phyloP scores from a whole-genome alignment of 2,113 vertebrate genomes.

The Ammodytes marinus region DNA sequence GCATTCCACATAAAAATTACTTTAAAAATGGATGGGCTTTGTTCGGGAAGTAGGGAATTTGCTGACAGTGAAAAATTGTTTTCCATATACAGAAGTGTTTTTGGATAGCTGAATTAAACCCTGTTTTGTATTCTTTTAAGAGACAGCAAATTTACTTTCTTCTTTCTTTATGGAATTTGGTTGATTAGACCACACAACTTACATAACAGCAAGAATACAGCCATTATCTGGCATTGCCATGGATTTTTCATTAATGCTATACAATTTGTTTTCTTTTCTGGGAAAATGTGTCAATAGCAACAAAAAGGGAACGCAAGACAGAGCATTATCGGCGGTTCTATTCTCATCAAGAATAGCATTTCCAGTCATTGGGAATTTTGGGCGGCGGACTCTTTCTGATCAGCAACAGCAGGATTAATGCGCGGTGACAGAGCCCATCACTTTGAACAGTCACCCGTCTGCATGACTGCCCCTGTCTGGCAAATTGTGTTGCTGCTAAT shows the following conservation, averaged over 20 bases:
- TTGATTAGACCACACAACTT: conserved; percentile 7
- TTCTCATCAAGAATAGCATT: conserved; percentile 64
- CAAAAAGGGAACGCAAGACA: conserved; percentile 50
- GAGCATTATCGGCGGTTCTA: conserved; percentile 72
- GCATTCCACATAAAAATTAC: conserved; percentile 39
- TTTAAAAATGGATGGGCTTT: conserved; percentile 61
- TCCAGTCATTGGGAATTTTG: conserved; percentile 70
- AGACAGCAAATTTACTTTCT: not conserved
- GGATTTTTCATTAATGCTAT: conserved; percentile 30
- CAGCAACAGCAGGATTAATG: conserved; percentile 84
- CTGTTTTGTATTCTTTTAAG: not conserved
- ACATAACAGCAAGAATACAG: conserved; percentile 22
- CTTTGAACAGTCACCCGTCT: conserved; percentile 78
- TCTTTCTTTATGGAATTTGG: conserved; percentile 9
- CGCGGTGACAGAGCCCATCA: conserved; percentile 87
- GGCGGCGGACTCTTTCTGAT: conserved; percentile 78
- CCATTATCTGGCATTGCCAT: conserved; percentile 27
- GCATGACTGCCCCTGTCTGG: conserved; percentile 82
- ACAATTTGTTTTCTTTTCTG: conserved; percentile 7
- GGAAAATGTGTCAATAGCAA: conserved; percentile 35
- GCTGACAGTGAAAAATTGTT: conserved; percentile 59
- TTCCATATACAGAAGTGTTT: conserved; percentile 15
- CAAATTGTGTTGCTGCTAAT: conserved; percentile 87
- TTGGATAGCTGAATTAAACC: not conserved
- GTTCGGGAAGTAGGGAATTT: conserved; percentile 54